A percentile compares a stretch with the other conserved stretches of the same genome.
phyloP scores from a whole-genome alignment of 35 echinoderm and acorn worm species.

The Anneissia japonica region DNA sequence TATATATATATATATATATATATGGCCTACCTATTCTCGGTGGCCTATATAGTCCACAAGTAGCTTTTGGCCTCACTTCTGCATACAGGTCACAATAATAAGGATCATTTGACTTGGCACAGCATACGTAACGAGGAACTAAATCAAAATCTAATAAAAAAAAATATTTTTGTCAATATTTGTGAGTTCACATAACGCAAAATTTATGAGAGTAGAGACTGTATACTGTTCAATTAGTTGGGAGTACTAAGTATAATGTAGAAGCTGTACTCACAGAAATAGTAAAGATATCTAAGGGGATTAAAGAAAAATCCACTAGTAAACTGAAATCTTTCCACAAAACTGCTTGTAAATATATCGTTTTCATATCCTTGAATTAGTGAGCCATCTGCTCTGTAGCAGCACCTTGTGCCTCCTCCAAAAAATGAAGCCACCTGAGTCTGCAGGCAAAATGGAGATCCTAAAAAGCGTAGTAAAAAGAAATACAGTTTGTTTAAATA shows the following conservation, averaged over 20 bases:
- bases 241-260: too few species aligned
- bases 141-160: conserved; percentile 47
- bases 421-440: conserved; percentile 15
- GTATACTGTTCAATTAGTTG: too few species aligned
- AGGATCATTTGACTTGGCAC: conserved; percentile 50
- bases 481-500: not conserved
- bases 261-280: too few species aligned
- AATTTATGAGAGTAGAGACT: too few species aligned
- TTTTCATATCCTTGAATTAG: conserved; percentile 67
- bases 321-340: conserved; percentile 1
- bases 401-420: conserved; percentile 53
- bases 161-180: conserved; percentile 25
- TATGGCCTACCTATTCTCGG: conserved; percentile 68
- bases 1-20: too few species aligned
- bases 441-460: conserved; percentile 56
- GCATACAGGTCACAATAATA: conserved; percentile 65
- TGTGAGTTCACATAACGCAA: too few species aligned
- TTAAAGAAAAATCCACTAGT: too few species aligned
- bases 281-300: too few species aligned
- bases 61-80: conserved; percentile 68
- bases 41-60: conserved; percentile 63
- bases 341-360: conserved; percentile 34
- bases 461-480: conserved; percentile 24
- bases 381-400: conserved; percentile 62
- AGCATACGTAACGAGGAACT: conserved; percentile 60